Conservation (phyloP, 1,140 invertebrate species). For the Drosophila kanapiae region DNA sequence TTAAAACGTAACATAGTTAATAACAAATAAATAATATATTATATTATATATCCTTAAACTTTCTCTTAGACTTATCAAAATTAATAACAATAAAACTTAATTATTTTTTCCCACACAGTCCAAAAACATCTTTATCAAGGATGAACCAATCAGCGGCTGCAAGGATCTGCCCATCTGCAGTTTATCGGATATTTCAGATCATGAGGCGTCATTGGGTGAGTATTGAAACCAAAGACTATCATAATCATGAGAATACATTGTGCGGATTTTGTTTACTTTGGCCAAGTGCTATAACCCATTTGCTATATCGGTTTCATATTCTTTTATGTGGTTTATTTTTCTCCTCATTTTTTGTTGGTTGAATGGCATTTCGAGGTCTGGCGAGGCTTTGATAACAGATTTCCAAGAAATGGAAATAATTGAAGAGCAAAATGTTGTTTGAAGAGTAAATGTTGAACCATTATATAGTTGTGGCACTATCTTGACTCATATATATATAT, state of each 20-base stretch:
- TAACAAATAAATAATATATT: not conserved
- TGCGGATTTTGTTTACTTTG: conserved; percentile 16
- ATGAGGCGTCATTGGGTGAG: conserved; percentile 81
- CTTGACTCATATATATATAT: conserved; percentile 38
- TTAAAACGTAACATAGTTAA: too few relatives aligned
- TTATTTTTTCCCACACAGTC: conserved; percentile 33
- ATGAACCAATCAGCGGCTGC: conserved; percentile 75
- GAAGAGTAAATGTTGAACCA: conserved; percentile 46
- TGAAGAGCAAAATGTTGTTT: conserved; percentile 76
- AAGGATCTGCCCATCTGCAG: conserved; percentile 77
- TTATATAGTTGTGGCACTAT: conserved; percentile 51
- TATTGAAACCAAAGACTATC: conserved; percentile 9
- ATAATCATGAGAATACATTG: conserved; percentile 19
- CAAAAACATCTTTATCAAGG: conserved; percentile 79
- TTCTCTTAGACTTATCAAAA: not conserved
- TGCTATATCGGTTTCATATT: conserved; percentile 44
- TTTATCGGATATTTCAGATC: conserved; percentile 84
- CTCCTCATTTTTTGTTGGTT: conserved; percentile 33
- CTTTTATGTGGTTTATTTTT: conserved; percentile 9
- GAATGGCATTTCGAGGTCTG: conserved; percentile 40
- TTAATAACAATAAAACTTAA: not conserved
- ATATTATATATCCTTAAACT: too few relatives aligned
- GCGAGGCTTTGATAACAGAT: conserved; percentile 54
- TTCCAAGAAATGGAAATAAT: conserved; percentile 76
- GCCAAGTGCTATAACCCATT: conserved; percentile 44